These are phyloP conservation scores for Eueides isabella DNA, from an alignment of 1,140 invertebrate species.

Conservation along the genomic window DNA sequence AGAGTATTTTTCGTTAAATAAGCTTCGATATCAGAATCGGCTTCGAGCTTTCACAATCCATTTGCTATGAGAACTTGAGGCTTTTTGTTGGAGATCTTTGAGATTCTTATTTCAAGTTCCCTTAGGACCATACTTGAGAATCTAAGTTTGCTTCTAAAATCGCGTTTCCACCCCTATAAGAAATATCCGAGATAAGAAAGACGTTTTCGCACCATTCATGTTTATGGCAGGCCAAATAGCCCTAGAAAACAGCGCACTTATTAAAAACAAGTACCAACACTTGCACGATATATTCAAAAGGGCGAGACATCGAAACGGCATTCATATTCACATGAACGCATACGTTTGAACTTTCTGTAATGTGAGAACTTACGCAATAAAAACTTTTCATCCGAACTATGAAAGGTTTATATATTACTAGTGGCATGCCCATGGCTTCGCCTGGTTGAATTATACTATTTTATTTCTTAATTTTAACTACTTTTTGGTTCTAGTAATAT, in stretches of 20 bases:
- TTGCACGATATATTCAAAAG: constrained; percentile 61
- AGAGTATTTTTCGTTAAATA: constrained; percentile 21
- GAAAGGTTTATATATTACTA: constrained; percentile 31
- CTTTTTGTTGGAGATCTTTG: constrained; percentile 62
- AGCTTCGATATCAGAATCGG: constrained; percentile 75
- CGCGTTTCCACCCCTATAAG: constrained; percentile 74
- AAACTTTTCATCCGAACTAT: constrained; percentile 35
- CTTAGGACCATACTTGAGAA: constrained; percentile 77
- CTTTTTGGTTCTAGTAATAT: no score
- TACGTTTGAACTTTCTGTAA: constrained; percentile 38
- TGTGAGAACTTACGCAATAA: constrained; percentile 30
- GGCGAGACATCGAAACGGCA: constrained; percentile 42
- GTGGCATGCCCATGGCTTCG: no score
- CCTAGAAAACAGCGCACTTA: constrained; percentile 76
- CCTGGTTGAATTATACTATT: no score
- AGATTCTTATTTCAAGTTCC: constrained; percentile 74
- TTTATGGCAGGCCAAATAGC: constrained; percentile 78
- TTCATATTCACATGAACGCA: constrained; percentile 56
- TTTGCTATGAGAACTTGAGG: constrained; percentile 68
- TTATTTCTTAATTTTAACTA: no score
- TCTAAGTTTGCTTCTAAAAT: constrained; percentile 65
- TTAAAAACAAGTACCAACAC: constrained; percentile 75
- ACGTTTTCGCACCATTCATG: constrained; percentile 70
- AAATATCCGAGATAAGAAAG: constrained; percentile 80
- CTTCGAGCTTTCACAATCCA: constrained; percentile 75